A percentile compares a stretch with the other conserved stretches of the same genome.
Conservation (phyloP, 2,888 invertebrate genomes). For the Hydraecia micacea region DNA sequence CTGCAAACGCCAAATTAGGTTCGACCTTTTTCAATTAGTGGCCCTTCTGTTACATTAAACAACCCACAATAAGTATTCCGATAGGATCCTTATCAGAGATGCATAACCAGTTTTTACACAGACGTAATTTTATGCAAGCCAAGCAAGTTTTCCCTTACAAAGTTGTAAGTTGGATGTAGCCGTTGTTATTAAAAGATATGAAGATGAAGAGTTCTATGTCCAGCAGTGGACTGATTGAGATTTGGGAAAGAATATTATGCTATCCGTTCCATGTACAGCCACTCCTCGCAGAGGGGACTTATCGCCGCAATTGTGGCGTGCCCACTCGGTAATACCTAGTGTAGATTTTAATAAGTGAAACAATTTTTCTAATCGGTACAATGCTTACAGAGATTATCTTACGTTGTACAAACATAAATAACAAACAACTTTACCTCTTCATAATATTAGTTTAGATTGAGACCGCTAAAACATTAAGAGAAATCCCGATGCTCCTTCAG, state of each 20-base stretch:
- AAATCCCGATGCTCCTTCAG: background rate
- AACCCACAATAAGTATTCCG: conserved; percentile 1
- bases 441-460: background rate
- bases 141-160: conserved; percentile 14
- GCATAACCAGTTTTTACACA: conserved; percentile 23
- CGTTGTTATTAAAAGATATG: background rate
- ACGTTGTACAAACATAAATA: no score
- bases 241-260: background rate
- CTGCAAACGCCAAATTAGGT: conserved; percentile 10
- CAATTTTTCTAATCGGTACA: no score
- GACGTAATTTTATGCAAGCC: conserved; percentile 33
- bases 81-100: conserved; percentile 12
- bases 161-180: conserved; percentile 18
- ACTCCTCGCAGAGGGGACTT: no score
- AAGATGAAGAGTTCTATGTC: background rate
- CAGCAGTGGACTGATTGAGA: background rate
- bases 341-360: no score
- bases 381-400: no score
- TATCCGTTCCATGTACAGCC: background rate
- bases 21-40: conserved; percentile 24
- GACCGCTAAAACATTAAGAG: background rate
- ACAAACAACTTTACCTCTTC: no score
- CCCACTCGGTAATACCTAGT: no score
- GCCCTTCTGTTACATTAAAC: conserved; percentile 18
- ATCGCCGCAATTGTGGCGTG: no score